phyloP scores from a whole-genome alignment of 2,113 vertebrate species.

The Callithrix jacchus region DNA sequence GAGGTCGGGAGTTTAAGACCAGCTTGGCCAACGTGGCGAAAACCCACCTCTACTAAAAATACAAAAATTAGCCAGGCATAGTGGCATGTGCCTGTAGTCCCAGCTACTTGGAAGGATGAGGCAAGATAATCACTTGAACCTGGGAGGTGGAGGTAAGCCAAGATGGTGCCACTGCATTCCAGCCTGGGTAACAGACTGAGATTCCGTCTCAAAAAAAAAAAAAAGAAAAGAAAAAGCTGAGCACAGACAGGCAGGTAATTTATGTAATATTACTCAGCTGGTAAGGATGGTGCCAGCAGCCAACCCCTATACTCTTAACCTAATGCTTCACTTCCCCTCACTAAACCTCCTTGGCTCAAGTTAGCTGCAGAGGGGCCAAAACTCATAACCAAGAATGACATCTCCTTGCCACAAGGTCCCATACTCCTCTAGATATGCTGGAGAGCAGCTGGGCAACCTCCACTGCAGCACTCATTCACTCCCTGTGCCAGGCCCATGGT shows the following conservation, averaged over 20 bases:
- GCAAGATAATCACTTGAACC: no score
- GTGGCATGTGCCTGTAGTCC: no score
- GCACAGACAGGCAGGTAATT: neutral
- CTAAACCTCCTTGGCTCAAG: neutral
- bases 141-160: no score
- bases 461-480: neutral
- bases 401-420: neutral
- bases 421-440: neutral
- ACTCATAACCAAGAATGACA: neutral
- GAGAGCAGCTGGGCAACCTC: neutral
- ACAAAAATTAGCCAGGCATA: no score
- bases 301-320: neutral
- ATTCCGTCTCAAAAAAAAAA: no score
- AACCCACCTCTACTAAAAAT: no score
- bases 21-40: no score
- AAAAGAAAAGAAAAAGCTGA: neutral
- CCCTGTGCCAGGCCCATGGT: neutral
- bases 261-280: neutral
- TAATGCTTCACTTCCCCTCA: neutral
- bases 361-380: neutral
- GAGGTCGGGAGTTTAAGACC: no score
- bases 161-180: no score
- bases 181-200: no score
- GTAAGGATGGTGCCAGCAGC: neutral
- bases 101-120: no score